These are phyloP conservation scores for Azemiops feae DNA, from an alignment of 2,113 vertebrate genomes.

Conservation along the genomic window DNA sequence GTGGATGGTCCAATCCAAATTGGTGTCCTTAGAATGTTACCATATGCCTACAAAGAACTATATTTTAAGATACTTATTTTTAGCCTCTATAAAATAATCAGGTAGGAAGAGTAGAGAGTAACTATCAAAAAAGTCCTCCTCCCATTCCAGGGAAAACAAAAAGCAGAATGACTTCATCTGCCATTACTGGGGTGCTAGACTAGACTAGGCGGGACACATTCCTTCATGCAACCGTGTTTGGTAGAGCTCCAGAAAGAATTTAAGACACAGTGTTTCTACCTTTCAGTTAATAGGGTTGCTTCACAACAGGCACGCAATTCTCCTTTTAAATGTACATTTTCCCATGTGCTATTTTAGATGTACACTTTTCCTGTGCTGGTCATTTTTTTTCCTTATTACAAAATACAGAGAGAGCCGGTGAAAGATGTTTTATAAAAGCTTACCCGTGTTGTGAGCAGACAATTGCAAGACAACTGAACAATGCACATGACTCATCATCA, in stretches of 20 bases:
- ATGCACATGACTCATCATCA: conserved; percentile 4
- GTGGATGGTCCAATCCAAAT: background rate
- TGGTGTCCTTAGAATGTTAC: background rate
- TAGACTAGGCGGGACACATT: conserved; percentile 59
- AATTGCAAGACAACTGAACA: background rate
- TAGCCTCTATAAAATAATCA: background rate
- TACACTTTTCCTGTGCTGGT: conserved; percentile 6
- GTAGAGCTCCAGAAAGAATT: conserved; percentile 45
- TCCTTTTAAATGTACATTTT: conserved; percentile 43
- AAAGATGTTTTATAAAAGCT: background rate
- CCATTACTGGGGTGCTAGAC: conserved; percentile 11
- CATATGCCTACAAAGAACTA: background rate
- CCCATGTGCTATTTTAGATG: conserved; percentile 19
- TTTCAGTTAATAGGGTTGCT: conserved; percentile 67
- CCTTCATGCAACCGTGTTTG: conserved; percentile 35
- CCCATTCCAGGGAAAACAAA: background rate
- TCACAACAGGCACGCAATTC: conserved; percentile 28
- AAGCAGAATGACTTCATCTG: background rate
- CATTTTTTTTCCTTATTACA: conserved; percentile 20
- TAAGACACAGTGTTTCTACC: conserved; percentile 46
- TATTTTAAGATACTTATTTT: background rate
- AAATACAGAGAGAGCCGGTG: background rate
- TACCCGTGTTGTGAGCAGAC: background rate
- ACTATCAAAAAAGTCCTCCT: conserved; percentile 8
- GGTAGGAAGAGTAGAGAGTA: background rate